Evolutionary conservation across 2,888 invertebrate species (phyloP), one percentile per base, ranked within the genome.

Genomic region (Pardosa pseudoannulata): DNA sequence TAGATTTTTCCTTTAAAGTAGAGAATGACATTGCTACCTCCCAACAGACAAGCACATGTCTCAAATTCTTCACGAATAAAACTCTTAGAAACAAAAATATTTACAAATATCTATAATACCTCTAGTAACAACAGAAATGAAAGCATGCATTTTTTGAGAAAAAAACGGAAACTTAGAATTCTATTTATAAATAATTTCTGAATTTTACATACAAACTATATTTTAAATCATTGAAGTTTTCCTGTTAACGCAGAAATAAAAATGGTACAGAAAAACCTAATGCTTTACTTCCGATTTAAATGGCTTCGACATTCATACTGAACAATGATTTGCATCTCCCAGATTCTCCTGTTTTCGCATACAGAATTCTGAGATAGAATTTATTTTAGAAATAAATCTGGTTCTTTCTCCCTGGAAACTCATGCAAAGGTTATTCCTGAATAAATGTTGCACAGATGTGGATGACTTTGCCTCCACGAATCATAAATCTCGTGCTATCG

Each of bases 381-480:
- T 56, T 56, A 56, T 56, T 56, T 56, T 3, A 16, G 56, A 56
- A 56, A 56, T 56, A 56, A 56, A 56, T 56, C 56, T 7, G 13
- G 23, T 23, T 56, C 23, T 23, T 56, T 23, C 56, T 19, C 11
- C 23, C 5, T 5, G 36, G 5, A 23, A 56, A 56, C 23, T 2
- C 23, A 5, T 56, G 56, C 56, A n/a, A 23, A 23, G 19, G 56
- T 56, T 56, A 56, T 56, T 23, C 11, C 56, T 23, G 56, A 56
- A 56, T 56, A 56, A 56, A 56, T 56, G 56, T 56, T 23, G 56
- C 23, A 23, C 56, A 56, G 56, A 56, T 56, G 56, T 16, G 56
- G 56, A 56, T 23, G 56, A 56, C 56, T 56, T 56, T 23, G 56
- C 23, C 23, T 56, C 11, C 23, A 5, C 56, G 3, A 56, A 19